Evolutionary conservation across 2,797 vertebrate species (phyloP).

Genomic region (Microchirus variegatus): DNA sequence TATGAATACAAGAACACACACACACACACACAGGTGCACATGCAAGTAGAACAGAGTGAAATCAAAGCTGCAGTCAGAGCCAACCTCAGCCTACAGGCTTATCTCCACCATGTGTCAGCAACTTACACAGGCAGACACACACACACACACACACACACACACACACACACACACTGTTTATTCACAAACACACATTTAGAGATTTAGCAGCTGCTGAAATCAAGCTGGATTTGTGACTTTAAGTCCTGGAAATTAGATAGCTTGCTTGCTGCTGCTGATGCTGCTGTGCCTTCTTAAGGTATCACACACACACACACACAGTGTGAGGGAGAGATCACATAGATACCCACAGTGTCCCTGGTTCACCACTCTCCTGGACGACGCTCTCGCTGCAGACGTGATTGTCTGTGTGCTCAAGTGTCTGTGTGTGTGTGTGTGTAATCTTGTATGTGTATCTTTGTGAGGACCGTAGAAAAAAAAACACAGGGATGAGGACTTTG

Average conservation of each 20-base stretch:
- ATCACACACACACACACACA: conserved; percentile 40
- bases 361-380: conserved; percentile 30
- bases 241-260: conserved; percentile 79
- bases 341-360: conserved; percentile 60
- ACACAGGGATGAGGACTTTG: no score
- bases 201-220: conserved; percentile 63
- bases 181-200: conserved; percentile 29
- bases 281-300: conserved; percentile 54
- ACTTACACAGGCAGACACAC: conserved; percentile 22
- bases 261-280: conserved; percentile 46
- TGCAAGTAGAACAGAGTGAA: conserved; percentile 16
- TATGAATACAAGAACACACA: no score
- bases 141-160: conserved; percentile 2
- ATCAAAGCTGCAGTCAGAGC: conserved; percentile 51
- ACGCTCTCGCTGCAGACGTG: conserved; percentile 46
- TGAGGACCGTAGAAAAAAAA: no score
- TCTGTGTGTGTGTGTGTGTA: not conserved
- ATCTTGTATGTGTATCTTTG: no score
- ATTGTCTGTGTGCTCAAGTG: conserved; percentile 74
- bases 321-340: conserved; percentile 46
- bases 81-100: conserved; percentile 65
- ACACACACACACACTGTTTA: not conserved
- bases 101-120: conserved; percentile 63
- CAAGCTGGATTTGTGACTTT: conserved; percentile 72
- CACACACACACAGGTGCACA: conserved; percentile 8